Conservation (phyloP, 2,888 invertebrate species). For the Agrenia bidenticulata region DNA sequence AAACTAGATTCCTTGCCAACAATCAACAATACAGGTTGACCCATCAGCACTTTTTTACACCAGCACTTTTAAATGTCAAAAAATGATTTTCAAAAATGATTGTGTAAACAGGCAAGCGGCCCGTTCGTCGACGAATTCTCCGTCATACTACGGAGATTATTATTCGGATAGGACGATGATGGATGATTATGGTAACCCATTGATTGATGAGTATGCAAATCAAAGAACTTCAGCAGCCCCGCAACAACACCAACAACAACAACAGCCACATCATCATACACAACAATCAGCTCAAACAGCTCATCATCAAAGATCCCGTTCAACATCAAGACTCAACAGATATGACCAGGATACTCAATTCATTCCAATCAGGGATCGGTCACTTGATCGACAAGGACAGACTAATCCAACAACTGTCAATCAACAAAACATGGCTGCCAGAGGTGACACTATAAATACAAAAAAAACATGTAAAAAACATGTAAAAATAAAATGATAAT, state of each 20-base stretch:
- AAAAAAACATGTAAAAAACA: constrained; percentile 4
- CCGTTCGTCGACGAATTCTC: background rate
- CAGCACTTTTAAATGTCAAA: too few species aligned
- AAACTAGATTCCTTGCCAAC: constrained; percentile 19
- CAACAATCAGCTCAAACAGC: constrained; percentile 61
- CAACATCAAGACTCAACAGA: constrained; percentile 55
- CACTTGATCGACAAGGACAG: background rate
- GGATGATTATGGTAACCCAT: constrained; percentile 46
- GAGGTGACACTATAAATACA: too few species aligned
- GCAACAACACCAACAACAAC: constrained; percentile 63
- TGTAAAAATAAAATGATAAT: background rate
- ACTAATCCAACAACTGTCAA: too few species aligned
- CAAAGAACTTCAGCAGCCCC: constrained; percentile 60
- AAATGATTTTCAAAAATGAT: background rate
- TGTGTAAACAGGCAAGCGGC: background rate
- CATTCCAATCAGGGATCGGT: constrained; percentile 73
- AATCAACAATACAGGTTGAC: constrained; percentile 18
- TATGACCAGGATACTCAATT: constrained; percentile 73
- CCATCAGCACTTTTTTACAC: too few species aligned
- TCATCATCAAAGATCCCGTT: constrained; percentile 61
- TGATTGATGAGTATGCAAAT: constrained; percentile 55
- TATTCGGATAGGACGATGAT: constrained; percentile 57
- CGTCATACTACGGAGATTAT: constrained; percentile 11
- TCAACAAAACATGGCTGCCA: too few species aligned
- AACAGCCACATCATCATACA: constrained; percentile 69